Evolutionary conservation across 1,140 invertebrate species (phyloP).

Genomic region (Drosophila prosaltans): DNA sequence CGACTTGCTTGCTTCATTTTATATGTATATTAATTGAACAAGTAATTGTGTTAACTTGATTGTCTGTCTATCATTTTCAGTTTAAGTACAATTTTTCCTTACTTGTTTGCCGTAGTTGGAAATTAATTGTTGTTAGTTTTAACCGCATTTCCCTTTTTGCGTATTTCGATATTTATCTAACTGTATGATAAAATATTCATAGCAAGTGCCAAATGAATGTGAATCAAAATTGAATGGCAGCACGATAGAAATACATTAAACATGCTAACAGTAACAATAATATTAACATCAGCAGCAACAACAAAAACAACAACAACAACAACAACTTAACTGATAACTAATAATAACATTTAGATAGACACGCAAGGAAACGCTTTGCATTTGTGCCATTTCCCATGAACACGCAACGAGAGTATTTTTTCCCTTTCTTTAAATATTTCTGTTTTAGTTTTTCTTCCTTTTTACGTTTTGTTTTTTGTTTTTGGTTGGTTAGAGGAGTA

Average conservation of each 20-base stretch:
- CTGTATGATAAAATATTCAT: conserved; percentile 61
- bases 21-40: too few species aligned
- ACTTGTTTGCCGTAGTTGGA: conserved; percentile 25
- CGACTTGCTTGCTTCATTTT: too few species aligned
- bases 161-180: conserved; percentile 24
- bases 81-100: too few species aligned
- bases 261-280: conserved; percentile 27
- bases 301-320: conserved; percentile 1
- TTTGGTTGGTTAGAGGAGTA: conserved; percentile 5
- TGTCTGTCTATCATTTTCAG: too few species aligned
- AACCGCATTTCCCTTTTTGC: conserved; percentile 54
- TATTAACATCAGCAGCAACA: too few species aligned
- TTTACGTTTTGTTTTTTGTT: neutral
- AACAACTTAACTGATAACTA: conserved; percentile 64
- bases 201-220: conserved; percentile 35
- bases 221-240: conserved; percentile 48
- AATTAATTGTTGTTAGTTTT: conserved; percentile 52
- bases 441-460: neutral
- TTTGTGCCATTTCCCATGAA: conserved; percentile 41
- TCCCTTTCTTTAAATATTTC: neutral
- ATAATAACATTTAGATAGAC: conserved; percentile 75
- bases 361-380: conserved; percentile 74
- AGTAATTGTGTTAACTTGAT: too few species aligned
- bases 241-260: conserved; percentile 70
- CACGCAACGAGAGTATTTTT: conserved; percentile 35